Base-by-base conservation (phyloP, 1,140 invertebrate species). In the Euura saliciscinereae region DNA sequence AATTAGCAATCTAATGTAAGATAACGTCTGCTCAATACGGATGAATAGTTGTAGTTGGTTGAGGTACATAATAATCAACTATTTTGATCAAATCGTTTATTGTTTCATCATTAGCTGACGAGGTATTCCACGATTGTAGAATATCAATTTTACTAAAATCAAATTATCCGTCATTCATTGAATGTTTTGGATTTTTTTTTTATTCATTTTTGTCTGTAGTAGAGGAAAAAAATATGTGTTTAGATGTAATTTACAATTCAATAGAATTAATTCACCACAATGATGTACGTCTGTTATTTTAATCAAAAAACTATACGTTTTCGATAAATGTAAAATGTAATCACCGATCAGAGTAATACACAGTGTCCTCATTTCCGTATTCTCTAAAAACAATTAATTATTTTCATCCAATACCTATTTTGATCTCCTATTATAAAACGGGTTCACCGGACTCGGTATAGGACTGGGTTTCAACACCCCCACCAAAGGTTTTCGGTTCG, bases 361-460 rank as follows among this genome's bases (percentile, higher is more conserved):
- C 51, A 59, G n/a, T 5, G 8, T 2, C 51, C 51, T 59, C 51
- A n/a, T n/a, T n/a, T 59, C 51, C 51, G n/a, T 59, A 59, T 1
- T 59, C 51, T n/a, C 51, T 2, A 5, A 59, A 59, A 59, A n/a
- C 2, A 59, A 59, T 5, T 2, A 59, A n/a, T n/a, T n/a, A n/a
- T n/a, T n/a, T n/a, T n/a, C n/a, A n/a, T n/a, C n/a, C n/a, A 59
- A 59, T 59, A 59, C 51, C 51, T 59, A 73, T 42, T 74, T 74
- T 44, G 77, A 77, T 74, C 89, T 90, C 70, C 88, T 89, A 79
- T 90, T 93, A 74, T 92, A 93, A 80, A 93, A 94, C 28, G 93
- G 93, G 87, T 95, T 93, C 42, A 94, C 91, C 0, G 92, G 93
- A n/a, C 91, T 93, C 0, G 90, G 88, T n/a, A 92, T 85, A 0